Percentiles rank a stretch among this genome's conserved stretches.
Evolutionary conservation across 2,888 invertebrate genomes (phyloP).

Genomic region (Leptodirus hochenwartii): DNA sequence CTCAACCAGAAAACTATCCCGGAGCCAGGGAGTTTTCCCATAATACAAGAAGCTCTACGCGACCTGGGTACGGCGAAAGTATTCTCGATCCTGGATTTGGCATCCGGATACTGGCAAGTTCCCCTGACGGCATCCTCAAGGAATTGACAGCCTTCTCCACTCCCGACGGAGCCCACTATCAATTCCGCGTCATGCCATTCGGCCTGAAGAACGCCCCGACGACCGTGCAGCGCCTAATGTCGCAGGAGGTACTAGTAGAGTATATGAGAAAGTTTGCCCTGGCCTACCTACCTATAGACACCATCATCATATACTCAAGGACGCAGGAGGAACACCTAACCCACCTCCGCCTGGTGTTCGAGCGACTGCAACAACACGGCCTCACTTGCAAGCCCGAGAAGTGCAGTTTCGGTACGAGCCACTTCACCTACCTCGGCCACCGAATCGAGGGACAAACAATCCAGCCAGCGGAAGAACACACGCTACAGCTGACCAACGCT

Average conservation of each 20-base stretch:
- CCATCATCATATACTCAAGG: conserved; percentile 14
- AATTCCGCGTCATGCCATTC: conserved; percentile 18
- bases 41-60: too few relatives aligned
- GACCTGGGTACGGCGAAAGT: conserved; percentile 15
- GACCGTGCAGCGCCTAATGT: conserved; percentile 17
- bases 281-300: conserved; percentile 17
- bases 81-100: conserved; percentile 17
- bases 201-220: conserved; percentile 16
- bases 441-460: conserved; percentile 9
- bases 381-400: conserved; percentile 10
- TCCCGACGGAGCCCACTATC: conserved; percentile 15
- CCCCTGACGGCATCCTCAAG: conserved; percentile 13
- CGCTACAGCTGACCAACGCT: conserved; percentile 7
- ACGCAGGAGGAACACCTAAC: conserved; percentile 11
- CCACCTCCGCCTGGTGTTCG: conserved; percentile 12
- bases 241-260: conserved; percentile 13
- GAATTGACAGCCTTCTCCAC: conserved; percentile 16
- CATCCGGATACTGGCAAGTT: conserved; percentile 19
- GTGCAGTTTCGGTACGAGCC: conserved; percentile 10
- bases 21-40: too few relatives aligned
- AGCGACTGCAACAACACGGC: conserved; percentile 11
- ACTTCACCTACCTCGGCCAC: conserved; percentile 11
- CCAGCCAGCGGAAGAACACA: conserved; percentile 9
- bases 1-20: too few relatives aligned
- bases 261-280: conserved; percentile 11